A percentile compares a stretch with the other conserved stretches of the same genome.
These are phyloP conservation scores for Drosophila busckii DNA, from an alignment of 1,140 invertebrate species.

Conservation along the genomic window DNA sequence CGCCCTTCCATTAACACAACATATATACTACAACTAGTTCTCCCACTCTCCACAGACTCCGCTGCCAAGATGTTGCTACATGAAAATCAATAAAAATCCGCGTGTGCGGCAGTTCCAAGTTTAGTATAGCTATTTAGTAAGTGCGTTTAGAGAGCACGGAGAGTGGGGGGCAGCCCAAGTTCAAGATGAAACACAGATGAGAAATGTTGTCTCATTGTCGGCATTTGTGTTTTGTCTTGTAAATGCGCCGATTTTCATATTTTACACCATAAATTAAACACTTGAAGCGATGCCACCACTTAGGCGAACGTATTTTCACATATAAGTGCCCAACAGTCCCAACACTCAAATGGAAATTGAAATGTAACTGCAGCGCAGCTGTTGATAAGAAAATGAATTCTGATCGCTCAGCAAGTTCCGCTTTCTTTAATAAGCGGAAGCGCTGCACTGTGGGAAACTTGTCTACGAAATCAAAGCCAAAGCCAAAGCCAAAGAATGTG, in stretches of 20 bases:
- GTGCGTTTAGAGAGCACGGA: no score
- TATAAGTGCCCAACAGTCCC: no score
- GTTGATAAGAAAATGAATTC: slow-evolving; percentile 59
- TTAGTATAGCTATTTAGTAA: background rate
- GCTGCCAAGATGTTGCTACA: slow-evolving; percentile 53
- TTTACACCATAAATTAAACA: slow-evolving; percentile 72
- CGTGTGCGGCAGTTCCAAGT: slow-evolving; percentile 55
- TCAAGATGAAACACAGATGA: slow-evolving; percentile 46
- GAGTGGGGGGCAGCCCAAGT: slow-evolving; percentile 25
- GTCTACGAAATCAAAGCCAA: slow-evolving; percentile 28
- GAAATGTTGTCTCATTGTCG: slow-evolving; percentile 66
- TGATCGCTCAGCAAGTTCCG: slow-evolving; percentile 27
- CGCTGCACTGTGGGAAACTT: slow-evolving; percentile 47
- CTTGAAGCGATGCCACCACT: slow-evolving; percentile 47
- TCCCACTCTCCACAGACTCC: slow-evolving; percentile 7
- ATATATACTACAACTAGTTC: slow-evolving; percentile 23
- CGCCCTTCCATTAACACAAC: slow-evolving; percentile 68
- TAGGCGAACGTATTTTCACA: slow-evolving; percentile 18
- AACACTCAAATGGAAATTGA: slow-evolving; percentile 25
- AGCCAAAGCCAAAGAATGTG: slow-evolving; percentile 14
- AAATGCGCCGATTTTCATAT: slow-evolving; percentile 56
- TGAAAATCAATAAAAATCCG: slow-evolving; percentile 64
- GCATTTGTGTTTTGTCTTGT: slow-evolving; percentile 51
- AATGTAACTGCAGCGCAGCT: slow-evolving; percentile 42
- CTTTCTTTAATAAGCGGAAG: slow-evolving; percentile 45